Percentiles rank a stretch among this genome's conserved stretches.
Conservation (phyloP, 2,113 vertebrate genomes). For the Sebastes fasciatus region DNA sequence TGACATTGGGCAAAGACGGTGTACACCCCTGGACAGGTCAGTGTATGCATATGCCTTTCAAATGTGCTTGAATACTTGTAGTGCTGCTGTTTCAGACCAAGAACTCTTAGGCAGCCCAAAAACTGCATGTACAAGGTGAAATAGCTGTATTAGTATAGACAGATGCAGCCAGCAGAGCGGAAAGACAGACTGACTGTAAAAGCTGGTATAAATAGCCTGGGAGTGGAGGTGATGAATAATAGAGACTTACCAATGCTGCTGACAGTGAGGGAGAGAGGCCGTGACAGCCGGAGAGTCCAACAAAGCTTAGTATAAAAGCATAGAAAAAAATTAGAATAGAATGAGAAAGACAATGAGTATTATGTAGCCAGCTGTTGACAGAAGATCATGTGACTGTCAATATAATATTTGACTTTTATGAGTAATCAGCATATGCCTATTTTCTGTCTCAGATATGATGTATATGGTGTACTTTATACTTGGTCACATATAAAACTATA, state of each 20-base stretch:
- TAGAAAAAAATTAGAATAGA: slow-evolving; percentile 4
- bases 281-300: slow-evolving; percentile 37
- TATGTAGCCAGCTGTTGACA: not conserved
- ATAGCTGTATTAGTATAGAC: slow-evolving; percentile 65
- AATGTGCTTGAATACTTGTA: not conserved
- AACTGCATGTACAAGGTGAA: slow-evolving; percentile 42
- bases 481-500: not conserved
- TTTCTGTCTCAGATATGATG: not conserved
- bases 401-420: not conserved
- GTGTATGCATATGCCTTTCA: not conserved
- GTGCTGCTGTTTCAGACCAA: slow-evolving; percentile 15
- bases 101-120: slow-evolving; percentile 10
- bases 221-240: slow-evolving; percentile 83
- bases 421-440: not conserved
- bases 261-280: slow-evolving; percentile 62
- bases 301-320: slow-evolving; percentile 28
- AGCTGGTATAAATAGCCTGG: slow-evolving; percentile 82
- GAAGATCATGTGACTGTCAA: not conserved
- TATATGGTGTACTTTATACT: not conserved
- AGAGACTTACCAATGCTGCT: slow-evolving; percentile 59
- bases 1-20: no score
- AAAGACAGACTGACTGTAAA: slow-evolving; percentile 76
- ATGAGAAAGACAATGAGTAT: slow-evolving; percentile 1
- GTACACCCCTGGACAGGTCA: no score
- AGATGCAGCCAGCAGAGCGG: slow-evolving; percentile 68